Conservation (phyloP, 2,888 invertebrate species). For the Drosophila bunnanda region DNA sequence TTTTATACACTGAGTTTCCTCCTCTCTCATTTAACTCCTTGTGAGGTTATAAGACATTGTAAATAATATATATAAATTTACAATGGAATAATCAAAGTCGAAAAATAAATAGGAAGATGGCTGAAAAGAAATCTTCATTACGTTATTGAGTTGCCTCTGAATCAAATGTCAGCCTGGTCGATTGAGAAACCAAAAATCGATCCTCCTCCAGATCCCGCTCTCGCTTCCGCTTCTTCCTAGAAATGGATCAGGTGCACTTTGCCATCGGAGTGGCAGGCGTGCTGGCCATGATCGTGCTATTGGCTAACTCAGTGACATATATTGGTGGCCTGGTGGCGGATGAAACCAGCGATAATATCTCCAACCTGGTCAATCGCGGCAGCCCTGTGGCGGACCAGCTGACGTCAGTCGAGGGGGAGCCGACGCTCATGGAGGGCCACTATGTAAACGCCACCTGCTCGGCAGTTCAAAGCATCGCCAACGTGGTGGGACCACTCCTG, state of each 20-base stretch:
- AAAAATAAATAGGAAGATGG: neutral
- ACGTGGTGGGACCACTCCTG: constrained; percentile 6
- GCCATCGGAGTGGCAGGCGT: constrained; percentile 31
- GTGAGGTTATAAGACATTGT: no score
- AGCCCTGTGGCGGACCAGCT: constrained; percentile 13
- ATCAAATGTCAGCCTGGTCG: constrained; percentile 1
- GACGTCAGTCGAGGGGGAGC: constrained; percentile 13
- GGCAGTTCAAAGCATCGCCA: constrained; percentile 2
- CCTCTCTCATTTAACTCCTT: no score
- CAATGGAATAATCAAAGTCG: neutral
- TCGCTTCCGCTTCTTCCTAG: neutral
- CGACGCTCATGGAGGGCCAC: constrained; percentile 18
- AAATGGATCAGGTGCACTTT: constrained; percentile 32
- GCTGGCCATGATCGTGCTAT: constrained; percentile 33
- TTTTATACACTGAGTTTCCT: no score
- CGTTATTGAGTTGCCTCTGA: neutral
- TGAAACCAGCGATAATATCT: neutral
- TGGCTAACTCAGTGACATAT: constrained; percentile 8
- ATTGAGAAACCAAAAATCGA: neutral
- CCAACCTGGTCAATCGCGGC: constrained; percentile 9
- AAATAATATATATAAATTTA: no score
- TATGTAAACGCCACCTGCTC: constrained; percentile 14
- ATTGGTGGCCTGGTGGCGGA: constrained; percentile 1
- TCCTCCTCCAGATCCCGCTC: constrained; percentile 9
- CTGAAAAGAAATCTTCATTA: neutral